Conservation (phyloP, 2,797 vertebrate species). For the Pseudochirops cupreus region DNA sequence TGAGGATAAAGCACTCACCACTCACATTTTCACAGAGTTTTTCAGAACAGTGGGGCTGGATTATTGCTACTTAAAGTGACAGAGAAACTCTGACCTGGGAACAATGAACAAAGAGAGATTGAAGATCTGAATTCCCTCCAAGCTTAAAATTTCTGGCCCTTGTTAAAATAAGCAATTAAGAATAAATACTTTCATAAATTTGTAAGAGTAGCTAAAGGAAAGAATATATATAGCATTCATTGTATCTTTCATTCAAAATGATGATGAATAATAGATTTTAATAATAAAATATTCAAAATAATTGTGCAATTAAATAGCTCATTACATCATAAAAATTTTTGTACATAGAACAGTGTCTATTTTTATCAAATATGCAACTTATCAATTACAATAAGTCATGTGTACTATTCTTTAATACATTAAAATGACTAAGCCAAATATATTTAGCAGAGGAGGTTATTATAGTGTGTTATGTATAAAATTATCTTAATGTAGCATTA, state of each 20-base stretch:
- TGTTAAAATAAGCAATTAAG: slow-evolving; percentile 49
- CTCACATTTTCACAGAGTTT: slow-evolving; percentile 35
- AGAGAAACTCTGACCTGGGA: slow-evolving; percentile 26
- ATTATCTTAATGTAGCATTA: slow-evolving; percentile 47
- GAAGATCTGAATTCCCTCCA: slow-evolving; percentile 29
- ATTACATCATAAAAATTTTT: slow-evolving; percentile 67
- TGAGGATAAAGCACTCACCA: slow-evolving; percentile 35
- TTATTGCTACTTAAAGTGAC: not conserved
- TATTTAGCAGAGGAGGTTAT: slow-evolving; percentile 41
- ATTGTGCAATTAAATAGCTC: slow-evolving; percentile 68
- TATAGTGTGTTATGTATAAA: slow-evolving; percentile 5
- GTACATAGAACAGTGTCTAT: slow-evolving; percentile 27
- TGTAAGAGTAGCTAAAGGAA: slow-evolving; percentile 25
- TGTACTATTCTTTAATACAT: not conserved
- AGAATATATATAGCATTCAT: slow-evolving; percentile 64
- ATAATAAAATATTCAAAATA: slow-evolving; percentile 77
- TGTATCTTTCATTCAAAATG: slow-evolving; percentile 79
- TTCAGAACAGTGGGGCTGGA: not conserved
- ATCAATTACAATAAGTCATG: slow-evolving; percentile 24
- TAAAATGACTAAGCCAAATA: slow-evolving; percentile 23
- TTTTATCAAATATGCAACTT: slow-evolving; percentile 49
- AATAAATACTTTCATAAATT: slow-evolving; percentile 29
- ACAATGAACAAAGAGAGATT: slow-evolving; percentile 5
- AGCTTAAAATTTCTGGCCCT: slow-evolving; percentile 38
- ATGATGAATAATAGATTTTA: slow-evolving; percentile 75